phyloP scores from a whole-genome alignment of 2,888 invertebrate genomes.

The Amphimallon solstitiale region DNA sequence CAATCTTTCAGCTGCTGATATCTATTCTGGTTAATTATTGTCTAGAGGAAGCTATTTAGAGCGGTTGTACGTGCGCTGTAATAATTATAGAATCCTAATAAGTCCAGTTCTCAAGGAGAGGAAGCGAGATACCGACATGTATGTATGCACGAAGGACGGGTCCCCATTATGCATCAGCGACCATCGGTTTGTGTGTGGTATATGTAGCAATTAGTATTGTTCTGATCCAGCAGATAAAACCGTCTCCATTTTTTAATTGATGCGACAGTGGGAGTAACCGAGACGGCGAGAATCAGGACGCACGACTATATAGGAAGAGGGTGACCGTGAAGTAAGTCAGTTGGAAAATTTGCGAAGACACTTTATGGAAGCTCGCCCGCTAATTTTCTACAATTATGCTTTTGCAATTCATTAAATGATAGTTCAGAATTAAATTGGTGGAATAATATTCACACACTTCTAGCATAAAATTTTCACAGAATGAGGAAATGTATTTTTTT shows the following conservation, averaged over 20 bases:
- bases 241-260: conserved; percentile 14
- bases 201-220: conserved; percentile 35
- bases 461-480: too few relatives aligned
- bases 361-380: too few relatives aligned
- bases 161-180: conserved; percentile 3
- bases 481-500: too few relatives aligned
- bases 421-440: too few relatives aligned
- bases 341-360: too few relatives aligned
- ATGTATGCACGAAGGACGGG: neutral
- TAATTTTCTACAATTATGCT: too few relatives aligned
- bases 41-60: conserved; percentile 7
- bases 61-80: conserved; percentile 15
- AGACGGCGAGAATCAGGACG: too few relatives aligned
- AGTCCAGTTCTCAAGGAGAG: neutral
- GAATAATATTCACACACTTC: too few relatives aligned
- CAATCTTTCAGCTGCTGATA: neutral
- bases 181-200: conserved; percentile 35
- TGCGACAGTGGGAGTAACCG: neutral
- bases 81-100: conserved; percentile 31
- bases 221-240: conserved; percentile 29
- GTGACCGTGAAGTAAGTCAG: too few relatives aligned
- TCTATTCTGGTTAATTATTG: conserved; percentile 12
- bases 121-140: neutral
- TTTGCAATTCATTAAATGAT: too few relatives aligned
- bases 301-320: too few relatives aligned